A percentile compares a stretch with the other conserved stretches of the same genome.
Evolutionary conservation across 1,140 invertebrate species (phyloP).

Genomic region (Calephelis virginiensis): DNA sequence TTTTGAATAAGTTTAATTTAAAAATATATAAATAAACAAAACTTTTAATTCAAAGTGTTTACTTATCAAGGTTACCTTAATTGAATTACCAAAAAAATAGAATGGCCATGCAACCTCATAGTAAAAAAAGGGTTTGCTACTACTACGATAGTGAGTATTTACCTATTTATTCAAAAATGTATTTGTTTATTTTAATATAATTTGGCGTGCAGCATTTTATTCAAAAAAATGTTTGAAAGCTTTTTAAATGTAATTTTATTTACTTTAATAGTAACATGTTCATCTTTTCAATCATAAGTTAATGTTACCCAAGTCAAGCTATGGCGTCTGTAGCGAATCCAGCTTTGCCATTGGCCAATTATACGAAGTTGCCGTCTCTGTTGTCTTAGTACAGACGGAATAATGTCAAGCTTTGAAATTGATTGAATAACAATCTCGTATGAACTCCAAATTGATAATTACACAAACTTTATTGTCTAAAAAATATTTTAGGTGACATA

Average conservation of each 20-base stretch:
- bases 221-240: neutral
- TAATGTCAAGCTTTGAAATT: slow-evolving; percentile 67
- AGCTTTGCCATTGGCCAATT: slow-evolving; percentile 50
- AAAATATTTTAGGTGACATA: slow-evolving; percentile 90
- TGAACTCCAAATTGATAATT: slow-evolving; percentile 52
- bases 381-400: slow-evolving; percentile 54
- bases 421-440: slow-evolving; percentile 56
- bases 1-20: no score
- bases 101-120: slow-evolving; percentile 88
- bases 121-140: slow-evolving; percentile 96
- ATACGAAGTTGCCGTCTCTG: slow-evolving; percentile 43
- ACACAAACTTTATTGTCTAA: slow-evolving; percentile 24
- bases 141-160: slow-evolving; percentile 98
- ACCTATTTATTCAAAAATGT: slow-evolving; percentile 58
- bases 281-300: slow-evolving; percentile 53
- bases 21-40: slow-evolving; percentile 2
- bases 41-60: neutral
- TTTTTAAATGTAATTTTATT: neutral
- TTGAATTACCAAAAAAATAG: neutral
- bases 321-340: slow-evolving; percentile 59
- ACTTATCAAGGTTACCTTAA: neutral
- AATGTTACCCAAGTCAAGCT: slow-evolving; percentile 45
- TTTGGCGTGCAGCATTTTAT: neutral
- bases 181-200: neutral
- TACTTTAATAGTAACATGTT: slow-evolving; percentile 18